phyloP scores from a whole-genome alignment of 1,140 invertebrate genomes.

The Nomia melanderi region DNA sequence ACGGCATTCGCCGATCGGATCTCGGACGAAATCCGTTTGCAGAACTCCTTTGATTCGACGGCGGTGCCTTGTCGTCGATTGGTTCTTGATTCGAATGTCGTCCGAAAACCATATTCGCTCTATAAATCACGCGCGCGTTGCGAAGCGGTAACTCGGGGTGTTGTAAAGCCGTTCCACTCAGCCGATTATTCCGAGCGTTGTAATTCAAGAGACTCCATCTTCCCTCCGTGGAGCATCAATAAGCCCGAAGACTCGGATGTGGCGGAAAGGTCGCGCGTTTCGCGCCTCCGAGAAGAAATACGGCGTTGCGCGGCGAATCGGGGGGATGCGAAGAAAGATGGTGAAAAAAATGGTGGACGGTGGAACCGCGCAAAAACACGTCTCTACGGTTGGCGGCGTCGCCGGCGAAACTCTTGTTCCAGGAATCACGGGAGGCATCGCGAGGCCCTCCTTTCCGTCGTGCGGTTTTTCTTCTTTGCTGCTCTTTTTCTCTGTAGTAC shows the following conservation, averaged over 20 bases:
- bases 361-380: conserved; percentile 72
- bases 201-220: background rate
- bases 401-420: conserved; percentile 69
- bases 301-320: conserved; percentile 50
- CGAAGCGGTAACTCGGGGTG: no score
- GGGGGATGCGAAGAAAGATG: conserved; percentile 47
- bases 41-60: no score
- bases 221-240: background rate
- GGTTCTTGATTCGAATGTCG: background rate
- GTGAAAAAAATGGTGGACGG: conserved; percentile 57
- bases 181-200: background rate
- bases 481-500: conserved; percentile 51
- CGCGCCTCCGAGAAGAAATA: conserved; percentile 32
- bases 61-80: background rate
- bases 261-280: background rate
- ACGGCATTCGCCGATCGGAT: background rate
- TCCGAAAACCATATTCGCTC: background rate
- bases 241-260: background rate
- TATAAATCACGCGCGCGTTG: no score
- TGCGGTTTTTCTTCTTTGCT: conserved; percentile 69
- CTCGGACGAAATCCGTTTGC: background rate
- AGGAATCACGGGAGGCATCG: conserved; percentile 61
- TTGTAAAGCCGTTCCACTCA: no score
- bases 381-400: conserved; percentile 63
- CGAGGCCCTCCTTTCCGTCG: conserved; percentile 58